Conservation (phyloP, 2,113 vertebrate genomes). For the Tamias sibiricus region DNA sequence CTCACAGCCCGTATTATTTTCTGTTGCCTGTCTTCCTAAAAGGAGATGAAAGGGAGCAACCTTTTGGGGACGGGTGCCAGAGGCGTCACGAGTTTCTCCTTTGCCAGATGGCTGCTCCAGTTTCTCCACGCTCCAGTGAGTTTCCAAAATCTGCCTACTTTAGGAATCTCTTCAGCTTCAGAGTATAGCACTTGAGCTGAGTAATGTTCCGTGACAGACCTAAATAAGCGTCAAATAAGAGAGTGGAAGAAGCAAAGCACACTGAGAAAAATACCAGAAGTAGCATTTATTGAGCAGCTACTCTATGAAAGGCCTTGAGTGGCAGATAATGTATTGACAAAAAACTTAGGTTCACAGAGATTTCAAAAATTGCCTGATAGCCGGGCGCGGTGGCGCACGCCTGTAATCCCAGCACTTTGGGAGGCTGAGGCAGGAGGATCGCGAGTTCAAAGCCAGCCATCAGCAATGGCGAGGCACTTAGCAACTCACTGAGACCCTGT, state of each 20-base stretch:
- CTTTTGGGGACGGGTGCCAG: neutral
- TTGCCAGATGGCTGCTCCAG: neutral
- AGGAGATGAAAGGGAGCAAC: neutral
- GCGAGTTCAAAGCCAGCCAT: no score
- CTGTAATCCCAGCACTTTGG: no score
- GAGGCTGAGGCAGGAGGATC: no score
- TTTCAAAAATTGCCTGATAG: neutral
- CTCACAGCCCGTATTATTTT: neutral
- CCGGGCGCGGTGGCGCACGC: no score
- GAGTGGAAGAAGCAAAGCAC: neutral
- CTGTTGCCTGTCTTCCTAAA: neutral
- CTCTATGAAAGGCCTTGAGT: neutral
- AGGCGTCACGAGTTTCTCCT: neutral
- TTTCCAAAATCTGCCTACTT: neutral
- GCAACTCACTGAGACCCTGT: no score
- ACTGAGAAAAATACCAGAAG: neutral
- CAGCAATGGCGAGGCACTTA: no score
- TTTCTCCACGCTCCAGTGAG: neutral
- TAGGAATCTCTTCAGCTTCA: neutral
- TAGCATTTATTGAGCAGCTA: neutral
- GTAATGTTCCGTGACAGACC: neutral
- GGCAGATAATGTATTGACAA: neutral
- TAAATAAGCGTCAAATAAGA: neutral
- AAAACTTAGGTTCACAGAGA: neutral
- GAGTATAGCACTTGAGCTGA: neutral